Evolutionary conservation across 1,140 invertebrate genomes (phyloP).

Genomic region (Coenobita brevimanus): DNA sequence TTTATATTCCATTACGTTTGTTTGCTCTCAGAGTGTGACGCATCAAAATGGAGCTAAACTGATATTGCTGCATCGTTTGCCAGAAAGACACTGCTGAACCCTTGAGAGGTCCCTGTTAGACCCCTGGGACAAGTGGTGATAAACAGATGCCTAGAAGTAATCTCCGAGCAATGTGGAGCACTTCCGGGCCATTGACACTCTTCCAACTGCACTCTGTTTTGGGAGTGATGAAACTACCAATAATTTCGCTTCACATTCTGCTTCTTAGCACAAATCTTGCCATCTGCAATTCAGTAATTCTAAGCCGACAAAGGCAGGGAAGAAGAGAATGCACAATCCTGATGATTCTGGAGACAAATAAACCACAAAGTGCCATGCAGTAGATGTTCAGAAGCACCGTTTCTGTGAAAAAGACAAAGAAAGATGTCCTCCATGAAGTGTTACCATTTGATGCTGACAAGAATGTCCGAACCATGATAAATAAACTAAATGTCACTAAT

Average conservation of each 20-base stretch:
- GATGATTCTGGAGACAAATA: neutral
- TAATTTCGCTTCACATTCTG: neutral
- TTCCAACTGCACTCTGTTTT: constrained; percentile 4
- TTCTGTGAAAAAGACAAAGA: constrained; percentile 9
- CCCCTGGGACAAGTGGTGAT: neutral
- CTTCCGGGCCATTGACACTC: neutral
- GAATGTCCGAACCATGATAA: constrained; percentile 18
- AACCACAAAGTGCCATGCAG: neutral
- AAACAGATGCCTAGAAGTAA: neutral
- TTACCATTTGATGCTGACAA: constrained; percentile 32
- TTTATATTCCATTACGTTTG: no score
- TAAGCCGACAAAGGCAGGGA: neutral
- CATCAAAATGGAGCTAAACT: constrained; percentile 1
- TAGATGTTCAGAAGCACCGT: neutral
- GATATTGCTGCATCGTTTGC: constrained; percentile 9
- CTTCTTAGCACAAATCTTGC: constrained; percentile 19
- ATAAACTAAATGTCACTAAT: constrained; percentile 2
- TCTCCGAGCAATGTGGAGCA: neutral
- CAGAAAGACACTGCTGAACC: constrained; percentile 33
- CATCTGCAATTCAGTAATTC: constrained; percentile 22
- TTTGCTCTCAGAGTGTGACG: no score
- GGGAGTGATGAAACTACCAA: neutral
- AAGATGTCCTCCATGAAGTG: neutral
- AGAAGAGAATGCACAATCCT: constrained; percentile 10
- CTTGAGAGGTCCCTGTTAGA: constrained; percentile 7